Conservation (phyloP, 2,113 vertebrate species). For the Oncorhynchus kisutch region DNA sequence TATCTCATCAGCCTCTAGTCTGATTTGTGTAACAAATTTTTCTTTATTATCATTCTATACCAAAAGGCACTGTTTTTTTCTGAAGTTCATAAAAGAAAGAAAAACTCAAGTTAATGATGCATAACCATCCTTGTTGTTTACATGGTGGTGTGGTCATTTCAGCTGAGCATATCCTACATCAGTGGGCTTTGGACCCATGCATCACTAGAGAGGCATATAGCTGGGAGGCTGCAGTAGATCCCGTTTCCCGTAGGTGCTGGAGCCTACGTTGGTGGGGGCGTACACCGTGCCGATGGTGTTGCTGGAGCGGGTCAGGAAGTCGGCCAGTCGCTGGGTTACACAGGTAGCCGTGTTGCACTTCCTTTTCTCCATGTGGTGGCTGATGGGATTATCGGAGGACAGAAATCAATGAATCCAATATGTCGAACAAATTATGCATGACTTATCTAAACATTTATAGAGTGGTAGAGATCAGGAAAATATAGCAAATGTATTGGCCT, state of each 20-base stretch:
- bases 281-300: constrained; percentile 77
- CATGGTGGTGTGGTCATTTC: background rate
- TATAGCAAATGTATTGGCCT: background rate
- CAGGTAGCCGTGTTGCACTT: constrained; percentile 88
- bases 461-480: background rate
- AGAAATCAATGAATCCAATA: background rate
- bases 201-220: constrained; percentile 69
- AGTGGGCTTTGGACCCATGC: background rate
- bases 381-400: constrained; percentile 32
- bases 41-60: constrained; percentile 35
- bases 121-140: constrained; percentile 13
- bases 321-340: constrained; percentile 84
- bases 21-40: constrained; percentile 4
- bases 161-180: too few relatives aligned
- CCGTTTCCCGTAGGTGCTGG: constrained; percentile 85
- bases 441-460: background rate
- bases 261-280: constrained; percentile 82
- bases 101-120: constrained; percentile 15
- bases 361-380: constrained; percentile 80
- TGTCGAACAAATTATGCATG: background rate
- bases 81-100: constrained; percentile 36
- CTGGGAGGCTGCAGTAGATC: constrained; percentile 54
- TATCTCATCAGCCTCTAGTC: background rate
- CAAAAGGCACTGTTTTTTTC: constrained; percentile 63
- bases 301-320: constrained; percentile 84